Conservation (phyloP, 2,797 vertebrate genomes). For the Pempheris klunzingeri region DNA sequence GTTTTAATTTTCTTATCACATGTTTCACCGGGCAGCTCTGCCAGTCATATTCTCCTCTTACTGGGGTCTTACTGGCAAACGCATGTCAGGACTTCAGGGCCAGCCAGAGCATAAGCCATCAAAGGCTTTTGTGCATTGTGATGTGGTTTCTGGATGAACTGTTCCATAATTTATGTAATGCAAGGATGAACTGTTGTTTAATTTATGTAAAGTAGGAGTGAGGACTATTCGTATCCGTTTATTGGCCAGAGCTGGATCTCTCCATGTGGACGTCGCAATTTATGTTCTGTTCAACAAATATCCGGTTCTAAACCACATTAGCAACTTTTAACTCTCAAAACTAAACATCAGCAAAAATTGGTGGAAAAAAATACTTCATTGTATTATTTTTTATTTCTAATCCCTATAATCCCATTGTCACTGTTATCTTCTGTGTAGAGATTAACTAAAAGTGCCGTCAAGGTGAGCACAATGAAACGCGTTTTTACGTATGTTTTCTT, state of each 20-base stretch:
- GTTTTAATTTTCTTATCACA: constrained; percentile 70
- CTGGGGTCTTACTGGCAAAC: constrained; percentile 66
- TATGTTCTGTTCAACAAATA: constrained; percentile 23
- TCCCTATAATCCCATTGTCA: constrained; percentile 2
- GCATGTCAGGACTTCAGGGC: constrained; percentile 56
- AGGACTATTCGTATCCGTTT: constrained; percentile 49
- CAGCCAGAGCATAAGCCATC: constrained; percentile 50
- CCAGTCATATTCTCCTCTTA: constrained; percentile 39
- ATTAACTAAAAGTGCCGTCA: not conserved
- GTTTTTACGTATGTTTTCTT: not conserved
- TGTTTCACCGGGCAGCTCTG: constrained; percentile 64
- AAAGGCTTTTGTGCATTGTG: constrained; percentile 71
- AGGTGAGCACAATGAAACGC: not conserved
- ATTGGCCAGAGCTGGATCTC: constrained; percentile 41
- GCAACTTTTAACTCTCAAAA: constrained; percentile 13
- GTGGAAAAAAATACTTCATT: not conserved
- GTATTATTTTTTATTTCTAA: not conserved
- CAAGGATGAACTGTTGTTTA: constrained; percentile 79
- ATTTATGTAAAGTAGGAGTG: constrained; percentile 75
- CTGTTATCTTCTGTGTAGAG: not conserved
- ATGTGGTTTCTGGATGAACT: constrained; percentile 71
- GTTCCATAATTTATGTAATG: constrained; percentile 77
- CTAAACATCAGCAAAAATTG: not conserved
- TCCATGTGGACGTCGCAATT: constrained; percentile 42
- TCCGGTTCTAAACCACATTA: constrained; percentile 30